A percentile compares a stretch with the other conserved stretches of the same genome.
These are phyloP conservation scores for Podarcis siculus DNA, from an alignment of 2,797 vertebrate species.

Conservation along the genomic window DNA sequence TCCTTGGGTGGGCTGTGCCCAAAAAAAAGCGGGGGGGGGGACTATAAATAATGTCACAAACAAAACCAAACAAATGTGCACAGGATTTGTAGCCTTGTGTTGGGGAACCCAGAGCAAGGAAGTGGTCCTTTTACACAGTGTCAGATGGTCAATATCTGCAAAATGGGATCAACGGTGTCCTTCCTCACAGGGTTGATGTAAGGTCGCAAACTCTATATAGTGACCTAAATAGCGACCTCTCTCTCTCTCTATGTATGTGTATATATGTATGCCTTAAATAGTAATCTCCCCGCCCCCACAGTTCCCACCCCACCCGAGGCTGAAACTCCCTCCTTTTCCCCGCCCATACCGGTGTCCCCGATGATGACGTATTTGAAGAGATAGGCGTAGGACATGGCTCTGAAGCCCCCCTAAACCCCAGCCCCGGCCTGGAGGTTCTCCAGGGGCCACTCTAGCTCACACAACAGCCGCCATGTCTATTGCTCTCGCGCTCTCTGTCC, in stretches of 20 bases:
- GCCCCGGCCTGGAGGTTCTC: conserved; percentile 34
- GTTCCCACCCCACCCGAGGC: no score
- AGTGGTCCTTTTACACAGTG: neutral
- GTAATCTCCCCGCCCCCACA: neutral
- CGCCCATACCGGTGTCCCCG: conserved; percentile 74
- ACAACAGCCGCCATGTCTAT: conserved; percentile 3
- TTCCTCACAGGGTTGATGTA: neutral
- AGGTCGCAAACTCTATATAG: no score
- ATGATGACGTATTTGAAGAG: conserved; percentile 79
- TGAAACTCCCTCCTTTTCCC: no score
- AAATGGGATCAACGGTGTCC: neutral
- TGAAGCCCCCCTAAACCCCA: neutral
- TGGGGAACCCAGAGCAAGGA: neutral
- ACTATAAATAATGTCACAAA: no score
- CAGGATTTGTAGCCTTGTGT: no score
- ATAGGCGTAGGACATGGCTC: conserved; percentile 76
- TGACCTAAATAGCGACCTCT: no score
- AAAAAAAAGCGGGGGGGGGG: no score
- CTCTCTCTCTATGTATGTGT: neutral
- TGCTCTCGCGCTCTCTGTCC: conserved; percentile 59
- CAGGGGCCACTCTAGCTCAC: conserved; percentile 4
- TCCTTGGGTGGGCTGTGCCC: no score
- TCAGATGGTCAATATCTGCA: neutral
- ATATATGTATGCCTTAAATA: neutral
- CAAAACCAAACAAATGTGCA: no score